Evolutionary conservation across 1,140 invertebrate species (phyloP), one percentile per base, ranked within the genome.

Genomic region (Panagrolaimus sp.): DNA sequence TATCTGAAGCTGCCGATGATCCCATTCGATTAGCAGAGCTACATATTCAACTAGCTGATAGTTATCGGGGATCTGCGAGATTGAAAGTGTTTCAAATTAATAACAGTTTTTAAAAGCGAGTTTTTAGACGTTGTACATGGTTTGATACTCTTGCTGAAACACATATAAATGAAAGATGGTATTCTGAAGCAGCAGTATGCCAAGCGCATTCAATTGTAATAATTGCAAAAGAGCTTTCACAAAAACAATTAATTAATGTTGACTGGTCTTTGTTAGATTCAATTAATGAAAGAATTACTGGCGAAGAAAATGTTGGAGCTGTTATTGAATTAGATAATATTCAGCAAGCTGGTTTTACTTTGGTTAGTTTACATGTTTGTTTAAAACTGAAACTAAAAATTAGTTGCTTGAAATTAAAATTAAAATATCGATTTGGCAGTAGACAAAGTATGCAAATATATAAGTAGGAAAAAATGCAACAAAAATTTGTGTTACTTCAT

Each of bases 41-140:
- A 45, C 92, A 96, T 84, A 90, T 95, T 81, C 91, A 91, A 76
- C 84, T 97, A 63, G 93, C 93, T 0, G 92, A 93, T 83, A 93
- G 91, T 0, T 97, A 96, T 83, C 90, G 92, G 53, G 92, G 91
- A 65, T 96, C 92, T 0, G 92, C 93, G 7, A 38, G 31, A 38
- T 38, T 38, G 31, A 4, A 38, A 38, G 2, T 4, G 2, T 38
- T 38, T 38, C 7, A 7, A 38, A n/a, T n/a, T 38, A 38, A 4
- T 38, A 3, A 91, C 94, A 81, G 84, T 96, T 48, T 85, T 38
- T 38, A 38, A 38, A 38, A 38, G 31, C 7, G 7, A 38, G 7
- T 38, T 38, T 38, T 38, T 38, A 38, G 31, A 38, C 2, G 31
- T 4, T 90, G 92, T 81, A 94, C 93, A 0, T 94, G 93, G 92